phyloP scores from a whole-genome alignment of 1,140 invertebrate genomes.

The Atta colombica region DNA sequence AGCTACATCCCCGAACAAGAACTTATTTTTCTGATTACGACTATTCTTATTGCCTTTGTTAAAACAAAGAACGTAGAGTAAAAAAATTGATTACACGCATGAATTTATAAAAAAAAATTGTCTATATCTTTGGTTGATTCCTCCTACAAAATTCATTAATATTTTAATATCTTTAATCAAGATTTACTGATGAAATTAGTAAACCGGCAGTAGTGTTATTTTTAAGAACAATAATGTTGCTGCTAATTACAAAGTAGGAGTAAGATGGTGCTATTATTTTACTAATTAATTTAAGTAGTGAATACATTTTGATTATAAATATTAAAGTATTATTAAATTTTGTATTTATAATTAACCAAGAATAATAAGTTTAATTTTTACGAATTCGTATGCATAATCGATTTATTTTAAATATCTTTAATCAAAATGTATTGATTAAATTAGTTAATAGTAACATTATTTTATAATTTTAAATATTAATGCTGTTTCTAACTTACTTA shows the following conservation, averaged over 20 bases:
- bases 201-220: not conserved
- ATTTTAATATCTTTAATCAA: not conserved
- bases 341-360: not conserved
- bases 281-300: not conserved
- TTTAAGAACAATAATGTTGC: not conserved
- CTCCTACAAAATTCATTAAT: not conserved
- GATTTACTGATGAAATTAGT: not conserved
- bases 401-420: constrained; percentile 1
- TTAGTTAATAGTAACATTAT: too few relatives aligned
- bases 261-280: not conserved
- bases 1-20: constrained; percentile 83
- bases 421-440: too few relatives aligned
- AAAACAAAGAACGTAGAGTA: not conserved
- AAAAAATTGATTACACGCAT: not conserved
- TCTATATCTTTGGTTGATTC: not conserved
- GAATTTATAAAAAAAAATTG: not conserved
- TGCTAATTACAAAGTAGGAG: not conserved
- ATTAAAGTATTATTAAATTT: not conserved
- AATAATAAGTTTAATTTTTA: not conserved
- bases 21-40: not conserved
- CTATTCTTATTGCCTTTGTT: not conserved
- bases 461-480: not conserved
- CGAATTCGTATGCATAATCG: not conserved
- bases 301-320: not conserved
- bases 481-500: not conserved